phyloP scores from a whole-genome alignment of 2,888 invertebrate species.

The Nephrocerus scutellatus region DNA sequence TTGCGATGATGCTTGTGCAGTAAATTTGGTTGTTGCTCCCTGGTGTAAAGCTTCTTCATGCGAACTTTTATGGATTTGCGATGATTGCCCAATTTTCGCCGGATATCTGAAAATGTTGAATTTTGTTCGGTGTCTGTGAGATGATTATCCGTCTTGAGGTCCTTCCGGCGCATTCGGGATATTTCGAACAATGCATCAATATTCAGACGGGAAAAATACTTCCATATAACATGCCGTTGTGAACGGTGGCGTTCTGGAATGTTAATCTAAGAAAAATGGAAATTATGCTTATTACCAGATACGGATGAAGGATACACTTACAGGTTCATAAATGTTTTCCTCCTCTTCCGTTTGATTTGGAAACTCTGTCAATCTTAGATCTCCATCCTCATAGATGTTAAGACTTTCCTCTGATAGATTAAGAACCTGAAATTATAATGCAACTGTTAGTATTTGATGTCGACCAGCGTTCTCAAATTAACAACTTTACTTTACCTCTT shows the following conservation, averaged over 20 bases:
- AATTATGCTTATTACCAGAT: no score
- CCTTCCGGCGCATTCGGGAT: constrained; percentile 24
- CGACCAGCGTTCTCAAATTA: neutral
- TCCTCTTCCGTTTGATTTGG: constrained; percentile 25
- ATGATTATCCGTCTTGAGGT: no score
- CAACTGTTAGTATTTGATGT: no score
- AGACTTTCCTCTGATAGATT: no score
- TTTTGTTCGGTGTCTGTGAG: constrained; percentile 11
- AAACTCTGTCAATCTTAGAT: constrained; percentile 10
- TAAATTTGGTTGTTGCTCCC: constrained; percentile 21
- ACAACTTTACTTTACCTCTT: constrained; percentile 24
- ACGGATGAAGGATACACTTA: no score
- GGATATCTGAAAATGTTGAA: constrained; percentile 31
- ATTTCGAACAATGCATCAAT: constrained; percentile 31
- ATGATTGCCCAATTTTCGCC: constrained; percentile 31
- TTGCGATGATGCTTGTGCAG: constrained; percentile 11
- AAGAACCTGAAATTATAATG: no score
- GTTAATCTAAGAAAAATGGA: constrained; percentile 28
- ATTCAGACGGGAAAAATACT: constrained; percentile 32
- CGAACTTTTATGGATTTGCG: constrained; percentile 33
- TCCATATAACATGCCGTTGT: constrained; percentile 27
- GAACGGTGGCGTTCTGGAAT: constrained; percentile 27
- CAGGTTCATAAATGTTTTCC: constrained; percentile 39
- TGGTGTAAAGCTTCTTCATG: constrained; percentile 30
- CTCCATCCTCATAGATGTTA: constrained; percentile 26